Evolutionary conservation across 2,797 vertebrate genomes (phyloP), one percentile per base, ranked within the genome.

Genomic region (Xyrichtys novacula): DNA sequence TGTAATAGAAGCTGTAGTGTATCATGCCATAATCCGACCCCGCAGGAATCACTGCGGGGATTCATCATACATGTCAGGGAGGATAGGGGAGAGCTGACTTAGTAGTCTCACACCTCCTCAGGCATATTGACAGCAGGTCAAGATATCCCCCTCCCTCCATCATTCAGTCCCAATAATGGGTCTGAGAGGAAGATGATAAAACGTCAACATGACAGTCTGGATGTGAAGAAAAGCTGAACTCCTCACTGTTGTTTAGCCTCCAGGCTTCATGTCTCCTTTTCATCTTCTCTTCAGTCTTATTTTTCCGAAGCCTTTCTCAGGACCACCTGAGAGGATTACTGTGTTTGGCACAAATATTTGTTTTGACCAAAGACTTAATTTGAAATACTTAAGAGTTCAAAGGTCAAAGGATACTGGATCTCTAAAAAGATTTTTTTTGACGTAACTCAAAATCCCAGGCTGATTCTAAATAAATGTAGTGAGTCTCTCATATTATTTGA

Each of bases 21-120:
- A 61, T 79, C 60, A 71, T 56, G 44, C 65, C 58, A 78, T 81
- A 71, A 82, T 81, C 64, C 1, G 2, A 12, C 34, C 0, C 66
- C n/a, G 1, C 34, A 49, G 67, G 68, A 70, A 69, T 56, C 29
- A 49, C 53, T 55, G 15, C 15, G 5, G 49, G 26, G 40, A 66
- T 65, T 32, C 19, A 29, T 81, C 63, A 46, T 71, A 53, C 25
- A 36, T 23, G 71, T 71, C 48, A 58, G 40, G 26, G 52, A 34
- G n/a, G 65, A 26, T 11, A 20, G 32, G 0, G 38, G 0, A 7
- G 53, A 38, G 17, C 26, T 36, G 62, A 68, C 38, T 81, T 67
- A 56, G 25, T 48, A 66, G 39, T 76, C 74, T 73, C 64, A 70
- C 71, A 78, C 78, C 75, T 76, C 28, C n/a, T 2, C 26, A 23